Percentiles rank a stretch among this genome's conserved stretches.
Conservation (phyloP, 2,888 invertebrate species). For the Eurytoma californica region DNA sequence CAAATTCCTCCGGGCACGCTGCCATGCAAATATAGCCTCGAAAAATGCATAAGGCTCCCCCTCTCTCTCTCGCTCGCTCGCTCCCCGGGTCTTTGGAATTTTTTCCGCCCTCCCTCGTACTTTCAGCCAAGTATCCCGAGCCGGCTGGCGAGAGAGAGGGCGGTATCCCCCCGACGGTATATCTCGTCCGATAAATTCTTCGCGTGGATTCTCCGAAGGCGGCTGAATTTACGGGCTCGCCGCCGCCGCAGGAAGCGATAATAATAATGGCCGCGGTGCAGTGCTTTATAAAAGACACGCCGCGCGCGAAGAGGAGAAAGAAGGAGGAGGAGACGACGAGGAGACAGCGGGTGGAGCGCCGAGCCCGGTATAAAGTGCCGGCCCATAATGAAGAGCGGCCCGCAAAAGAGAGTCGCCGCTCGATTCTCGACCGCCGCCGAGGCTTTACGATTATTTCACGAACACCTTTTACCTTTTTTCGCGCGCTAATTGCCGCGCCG, state of each 20-base stretch:
- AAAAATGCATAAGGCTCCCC: slow-evolving; percentile 47
- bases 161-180: slow-evolving; percentile 1
- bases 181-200: slow-evolving; percentile 62
- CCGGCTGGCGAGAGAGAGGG: neutral
- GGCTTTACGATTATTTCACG: neutral
- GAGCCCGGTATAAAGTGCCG: neutral
- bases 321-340: slow-evolving; percentile 14
- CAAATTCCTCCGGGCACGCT: slow-evolving; percentile 51
- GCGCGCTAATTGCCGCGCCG: too few species aligned
- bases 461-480: too few species aligned
- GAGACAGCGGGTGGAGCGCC: neutral
- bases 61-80: slow-evolving; percentile 11
- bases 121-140: slow-evolving; percentile 12
- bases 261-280: slow-evolving; percentile 60
- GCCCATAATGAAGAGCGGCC: slow-evolving; percentile 35
- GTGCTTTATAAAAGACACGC: slow-evolving; percentile 34
- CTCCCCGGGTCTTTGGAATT: slow-evolving; percentile 13
- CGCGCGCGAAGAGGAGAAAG: neutral
- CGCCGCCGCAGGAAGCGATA: slow-evolving; percentile 55
- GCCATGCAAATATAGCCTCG: slow-evolving; percentile 51
- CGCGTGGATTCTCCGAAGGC: slow-evolving; percentile 37
- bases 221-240: slow-evolving; percentile 37
- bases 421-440: neutral
- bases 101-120: slow-evolving; percentile 14
- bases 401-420: too few species aligned